These are phyloP conservation scores for Acanthopleura granulata DNA, from an alignment of 2,888 invertebrate genomes.

Conservation along the genomic window DNA sequence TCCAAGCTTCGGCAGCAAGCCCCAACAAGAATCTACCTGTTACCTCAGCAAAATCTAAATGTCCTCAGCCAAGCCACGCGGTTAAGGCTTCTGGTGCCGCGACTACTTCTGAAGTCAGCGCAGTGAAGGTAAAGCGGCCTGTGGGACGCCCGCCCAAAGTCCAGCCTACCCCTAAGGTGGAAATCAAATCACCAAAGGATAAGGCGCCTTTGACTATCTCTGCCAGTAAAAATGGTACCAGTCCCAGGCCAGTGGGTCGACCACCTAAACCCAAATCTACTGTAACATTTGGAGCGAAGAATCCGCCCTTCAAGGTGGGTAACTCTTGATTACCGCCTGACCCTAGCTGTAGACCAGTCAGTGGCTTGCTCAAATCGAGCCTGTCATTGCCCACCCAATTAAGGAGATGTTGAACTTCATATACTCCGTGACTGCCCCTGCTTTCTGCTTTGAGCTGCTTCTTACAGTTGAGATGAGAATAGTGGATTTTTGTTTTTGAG, in stretches of 20 bases:
- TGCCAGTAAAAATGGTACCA: not conserved
- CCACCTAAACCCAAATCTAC: conserved; percentile 7
- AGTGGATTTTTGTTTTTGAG: too few relatives aligned
- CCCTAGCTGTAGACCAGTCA: not conserved
- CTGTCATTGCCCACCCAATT: too few relatives aligned
- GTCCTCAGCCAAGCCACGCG: not conserved
- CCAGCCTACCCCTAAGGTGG: not conserved
- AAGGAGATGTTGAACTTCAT: too few relatives aligned
- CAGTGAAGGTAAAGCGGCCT: not conserved
- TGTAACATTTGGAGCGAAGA: not conserved
- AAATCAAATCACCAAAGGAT: not conserved
- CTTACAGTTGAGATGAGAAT: too few relatives aligned
- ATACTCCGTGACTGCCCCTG: too few relatives aligned
- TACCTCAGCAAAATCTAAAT: not conserved
- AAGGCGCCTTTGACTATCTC: not conserved
- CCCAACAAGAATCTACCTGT: too few relatives aligned
- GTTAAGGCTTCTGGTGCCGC: not conserved
- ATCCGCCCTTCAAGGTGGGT: not conserved
- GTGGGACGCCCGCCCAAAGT: conserved; percentile 8
- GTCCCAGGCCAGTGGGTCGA: not conserved
- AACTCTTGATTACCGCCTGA: conserved; percentile 1
- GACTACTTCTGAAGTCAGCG: not conserved
- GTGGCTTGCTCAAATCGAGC: too few relatives aligned
- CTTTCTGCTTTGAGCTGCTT: too few relatives aligned
- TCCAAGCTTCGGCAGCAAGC: not conserved